Conservation (phyloP, 2,113 vertebrate genomes). For the Callionymus lyra region DNA sequence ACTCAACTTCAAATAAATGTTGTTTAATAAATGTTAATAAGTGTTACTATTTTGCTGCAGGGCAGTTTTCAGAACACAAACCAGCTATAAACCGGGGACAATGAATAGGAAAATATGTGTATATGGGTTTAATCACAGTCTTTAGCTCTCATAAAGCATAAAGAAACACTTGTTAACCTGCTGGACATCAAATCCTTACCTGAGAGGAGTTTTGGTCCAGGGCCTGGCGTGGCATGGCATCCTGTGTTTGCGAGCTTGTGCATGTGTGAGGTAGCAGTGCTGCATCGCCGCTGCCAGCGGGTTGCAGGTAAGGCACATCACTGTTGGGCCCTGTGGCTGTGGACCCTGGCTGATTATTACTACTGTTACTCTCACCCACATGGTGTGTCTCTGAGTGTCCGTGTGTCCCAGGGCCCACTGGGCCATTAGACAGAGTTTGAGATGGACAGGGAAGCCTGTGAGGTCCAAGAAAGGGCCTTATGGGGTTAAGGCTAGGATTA, state of each 20-base stretch:
- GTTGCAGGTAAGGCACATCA: constrained; percentile 99
- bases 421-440: constrained; percentile 88
- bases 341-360: constrained; percentile 71
- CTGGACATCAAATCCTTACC: constrained; percentile 52
- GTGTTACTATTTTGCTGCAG: too few species aligned
- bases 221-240: constrained; percentile 86
- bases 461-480: constrained; percentile 69
- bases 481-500: constrained; percentile 76
- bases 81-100: too few species aligned
- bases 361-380: constrained; percentile 70
- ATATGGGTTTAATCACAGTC: too few species aligned
- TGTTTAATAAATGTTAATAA: too few species aligned
- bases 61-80: too few species aligned
- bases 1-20: too few species aligned
- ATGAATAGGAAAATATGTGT: too few species aligned
- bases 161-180: not conserved
- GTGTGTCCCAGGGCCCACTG: constrained; percentile 80
- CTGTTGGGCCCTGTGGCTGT: constrained; percentile 90
- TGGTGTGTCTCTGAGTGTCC: constrained; percentile 75
- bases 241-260: constrained; percentile 94
- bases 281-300: constrained; percentile 66
- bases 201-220: constrained; percentile 98
- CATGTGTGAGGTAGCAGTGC: constrained; percentile 97
- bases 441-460: constrained; percentile 72
- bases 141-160: too few species aligned